phyloP scores from a whole-genome alignment of 2,113 vertebrate genomes.

The Heptranchias perlo region DNA sequence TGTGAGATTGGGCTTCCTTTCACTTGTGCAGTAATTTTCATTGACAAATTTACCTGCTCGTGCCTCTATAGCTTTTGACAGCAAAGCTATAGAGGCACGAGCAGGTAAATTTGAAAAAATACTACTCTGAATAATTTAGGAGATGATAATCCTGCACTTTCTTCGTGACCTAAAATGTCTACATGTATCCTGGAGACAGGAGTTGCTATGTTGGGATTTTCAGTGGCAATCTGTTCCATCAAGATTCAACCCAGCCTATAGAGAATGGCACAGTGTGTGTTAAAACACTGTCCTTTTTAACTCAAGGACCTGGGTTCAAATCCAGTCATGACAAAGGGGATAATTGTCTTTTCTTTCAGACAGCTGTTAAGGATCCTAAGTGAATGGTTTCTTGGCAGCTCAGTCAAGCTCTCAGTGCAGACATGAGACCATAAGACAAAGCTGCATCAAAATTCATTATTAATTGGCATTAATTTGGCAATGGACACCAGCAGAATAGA shows the following conservation, averaged over 20 bases:
- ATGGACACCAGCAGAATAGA: background rate
- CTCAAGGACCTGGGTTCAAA: background rate
- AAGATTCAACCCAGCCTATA: background rate
- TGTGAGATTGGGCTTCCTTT: background rate
- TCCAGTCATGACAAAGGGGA: background rate
- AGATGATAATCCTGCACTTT: background rate
- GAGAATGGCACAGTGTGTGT: background rate
- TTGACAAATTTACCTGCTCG: background rate
- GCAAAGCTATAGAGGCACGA: too few species aligned
- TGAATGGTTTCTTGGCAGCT: background rate
- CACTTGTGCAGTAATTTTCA: background rate
- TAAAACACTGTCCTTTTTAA: background rate
- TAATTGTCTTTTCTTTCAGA: background rate
- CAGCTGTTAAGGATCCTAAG: background rate
- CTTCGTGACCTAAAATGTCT: background rate
- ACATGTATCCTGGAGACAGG: background rate
- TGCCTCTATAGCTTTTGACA: background rate
- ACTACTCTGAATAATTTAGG: background rate
- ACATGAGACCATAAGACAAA: background rate
- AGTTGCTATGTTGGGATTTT: background rate
- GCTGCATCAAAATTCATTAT: constrained; percentile 1
- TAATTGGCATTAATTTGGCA: background rate
- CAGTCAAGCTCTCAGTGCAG: background rate
- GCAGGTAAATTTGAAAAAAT: background rate
- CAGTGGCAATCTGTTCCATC: background rate